A percentile compares a stretch with the other conserved stretches of the same genome.
These are phyloP conservation scores for Gymnarchus niloticus DNA, from an alignment of 2,113 vertebrate genomes.

Conservation along the genomic window DNA sequence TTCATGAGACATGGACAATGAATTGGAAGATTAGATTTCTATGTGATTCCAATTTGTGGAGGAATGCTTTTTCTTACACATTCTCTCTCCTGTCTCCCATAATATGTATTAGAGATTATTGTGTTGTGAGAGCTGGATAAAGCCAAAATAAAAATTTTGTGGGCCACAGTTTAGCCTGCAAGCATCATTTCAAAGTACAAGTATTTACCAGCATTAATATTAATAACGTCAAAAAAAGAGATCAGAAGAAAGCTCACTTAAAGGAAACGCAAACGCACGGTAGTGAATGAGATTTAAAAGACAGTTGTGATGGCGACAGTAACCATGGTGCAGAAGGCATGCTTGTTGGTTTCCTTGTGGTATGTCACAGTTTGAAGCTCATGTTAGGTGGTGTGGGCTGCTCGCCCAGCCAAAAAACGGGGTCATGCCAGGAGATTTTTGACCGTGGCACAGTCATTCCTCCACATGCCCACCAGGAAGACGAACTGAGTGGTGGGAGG, in stretches of 20 bases:
- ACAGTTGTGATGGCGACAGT: not conserved
- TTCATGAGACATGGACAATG: not conserved
- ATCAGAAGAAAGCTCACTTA: not conserved
- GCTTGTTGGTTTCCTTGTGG: not conserved
- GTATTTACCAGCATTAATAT: not conserved
- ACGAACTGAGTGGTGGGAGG: not conserved
- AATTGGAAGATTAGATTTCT: slow-evolving; percentile 3
- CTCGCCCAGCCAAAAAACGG: not conserved
- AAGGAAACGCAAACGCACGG: not conserved
- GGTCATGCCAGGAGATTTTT: not conserved
- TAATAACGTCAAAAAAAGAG: not conserved
- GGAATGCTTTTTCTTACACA: not conserved
- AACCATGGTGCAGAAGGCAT: not conserved
- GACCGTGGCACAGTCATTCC: not conserved
- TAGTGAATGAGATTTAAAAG: not conserved
- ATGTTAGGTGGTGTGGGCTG: not conserved
- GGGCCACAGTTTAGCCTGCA: not conserved
- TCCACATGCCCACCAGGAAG: not conserved
- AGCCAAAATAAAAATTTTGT: not conserved
- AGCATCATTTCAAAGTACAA: not conserved
- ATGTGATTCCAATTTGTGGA: not conserved
- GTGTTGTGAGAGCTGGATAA: not conserved
- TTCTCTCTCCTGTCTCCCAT: not conserved
- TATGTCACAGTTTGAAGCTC: not conserved
- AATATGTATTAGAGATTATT: not conserved